Conservation (phyloP, 2,113 vertebrate genomes). For the Ciconia boyciana region DNA sequence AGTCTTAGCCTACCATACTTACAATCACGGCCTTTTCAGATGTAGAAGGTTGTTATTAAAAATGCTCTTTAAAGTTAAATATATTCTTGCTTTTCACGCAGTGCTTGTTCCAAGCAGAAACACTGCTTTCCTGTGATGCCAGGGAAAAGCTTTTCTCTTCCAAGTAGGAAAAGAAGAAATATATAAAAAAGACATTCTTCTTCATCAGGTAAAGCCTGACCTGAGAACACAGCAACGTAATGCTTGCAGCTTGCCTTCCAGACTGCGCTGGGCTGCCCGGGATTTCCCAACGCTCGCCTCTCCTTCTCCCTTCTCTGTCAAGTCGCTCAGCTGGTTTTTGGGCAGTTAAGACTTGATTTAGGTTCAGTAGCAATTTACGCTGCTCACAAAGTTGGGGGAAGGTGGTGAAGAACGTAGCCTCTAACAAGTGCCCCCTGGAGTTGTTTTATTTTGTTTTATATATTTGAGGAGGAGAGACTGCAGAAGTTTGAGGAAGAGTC, state of each 20-base stretch:
- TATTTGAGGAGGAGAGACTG: background rate
- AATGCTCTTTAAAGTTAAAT: constrained; percentile 46
- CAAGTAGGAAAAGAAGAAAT: background rate
- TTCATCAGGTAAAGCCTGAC: background rate
- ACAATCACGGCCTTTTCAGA: background rate
- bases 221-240: accelerated
- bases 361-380: accelerated
- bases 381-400: background rate
- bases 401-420: background rate
- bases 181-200: background rate
- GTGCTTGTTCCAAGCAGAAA: background rate
- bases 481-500: background rate
- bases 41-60: background rate
- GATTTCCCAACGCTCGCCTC: accelerated
- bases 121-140: background rate
- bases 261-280: background rate
- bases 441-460: background rate
- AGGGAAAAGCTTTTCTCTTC: background rate
- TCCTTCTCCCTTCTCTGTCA: background rate
- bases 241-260: background rate
- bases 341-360: background rate
- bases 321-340: background rate
- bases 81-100: background rate
- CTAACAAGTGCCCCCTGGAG: background rate
- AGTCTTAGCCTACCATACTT: background rate